phyloP scores from a whole-genome alignment of 1,140 invertebrate species.

The Aradophagus sp. region DNA sequence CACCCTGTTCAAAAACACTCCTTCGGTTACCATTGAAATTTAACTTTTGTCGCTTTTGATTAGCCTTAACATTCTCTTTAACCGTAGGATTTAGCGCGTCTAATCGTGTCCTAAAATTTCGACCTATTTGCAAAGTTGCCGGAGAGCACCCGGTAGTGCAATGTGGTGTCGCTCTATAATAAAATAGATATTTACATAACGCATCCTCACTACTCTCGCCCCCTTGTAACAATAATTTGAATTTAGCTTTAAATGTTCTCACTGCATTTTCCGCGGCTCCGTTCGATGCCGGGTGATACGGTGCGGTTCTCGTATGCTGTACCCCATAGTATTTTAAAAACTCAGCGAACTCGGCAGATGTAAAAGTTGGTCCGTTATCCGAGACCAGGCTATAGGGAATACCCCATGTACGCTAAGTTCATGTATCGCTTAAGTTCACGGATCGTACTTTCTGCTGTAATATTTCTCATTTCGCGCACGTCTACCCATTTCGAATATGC shows the following conservation, averaged over 20 bases:
- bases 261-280: constrained; percentile 7
- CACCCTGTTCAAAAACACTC: constrained; percentile 14
- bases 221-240: constrained; percentile 61
- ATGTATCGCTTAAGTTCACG: constrained; percentile 5
- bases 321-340: constrained; percentile 8
- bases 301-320: constrained; percentile 7
- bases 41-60: constrained; percentile 8
- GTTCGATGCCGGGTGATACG: constrained; percentile 6
- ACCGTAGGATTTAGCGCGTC: constrained; percentile 11
- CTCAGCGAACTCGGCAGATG: constrained; percentile 5
- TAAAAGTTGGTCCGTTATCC: constrained; percentile 15
- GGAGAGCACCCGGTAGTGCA: constrained; percentile 13
- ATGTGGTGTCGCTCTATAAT: constrained; percentile 19
- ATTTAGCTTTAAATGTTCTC: constrained; percentile 47
- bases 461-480: constrained; percentile 46
- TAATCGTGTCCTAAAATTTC: constrained; percentile 28
- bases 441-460: constrained; percentile 29
- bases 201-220: constrained; percentile 20
- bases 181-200: constrained; percentile 38
- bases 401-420: constrained; percentile 13
- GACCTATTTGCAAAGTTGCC: constrained; percentile 30
- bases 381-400: constrained; percentile 7
- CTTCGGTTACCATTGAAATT: constrained; percentile 43
- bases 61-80: neutral
- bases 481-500: constrained; percentile 61